Evolutionary conservation across 2,113 vertebrate species (phyloP).

Genomic region (Calyptommatus sinebrachiatus): DNA sequence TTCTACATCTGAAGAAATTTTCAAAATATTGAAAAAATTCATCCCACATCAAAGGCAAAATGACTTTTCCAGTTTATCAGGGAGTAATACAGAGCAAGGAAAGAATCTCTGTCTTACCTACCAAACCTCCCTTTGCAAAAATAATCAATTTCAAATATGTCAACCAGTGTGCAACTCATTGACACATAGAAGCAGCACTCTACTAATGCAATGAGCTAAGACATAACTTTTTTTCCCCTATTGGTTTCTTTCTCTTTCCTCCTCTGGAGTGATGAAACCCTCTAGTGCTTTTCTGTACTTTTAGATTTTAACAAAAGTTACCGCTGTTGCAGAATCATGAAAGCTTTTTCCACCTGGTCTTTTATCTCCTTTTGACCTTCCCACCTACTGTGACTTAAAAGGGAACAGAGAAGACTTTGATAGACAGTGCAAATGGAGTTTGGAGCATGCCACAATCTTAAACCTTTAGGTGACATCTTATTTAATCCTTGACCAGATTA

Average conservation of each 20-base stretch:
- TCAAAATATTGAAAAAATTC: constrained; percentile 27
- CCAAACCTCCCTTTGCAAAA: not conserved
- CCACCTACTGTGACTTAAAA: not conserved
- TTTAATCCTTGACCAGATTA: not conserved
- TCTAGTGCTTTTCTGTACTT: no score
- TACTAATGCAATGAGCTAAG: no score
- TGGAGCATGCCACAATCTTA: not conserved
- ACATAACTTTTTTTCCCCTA: no score
- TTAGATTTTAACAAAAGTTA: no score
- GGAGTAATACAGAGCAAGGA: not conserved
- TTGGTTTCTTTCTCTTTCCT: no score
- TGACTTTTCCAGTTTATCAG: not conserved
- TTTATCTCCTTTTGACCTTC: not conserved
- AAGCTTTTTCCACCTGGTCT: not conserved
- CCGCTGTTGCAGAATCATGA: no score
- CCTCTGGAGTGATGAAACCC: no score
- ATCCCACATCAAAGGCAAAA: not conserved
- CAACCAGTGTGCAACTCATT: no score
- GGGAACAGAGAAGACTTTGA: no score
- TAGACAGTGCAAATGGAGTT: no score
- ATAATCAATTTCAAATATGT: no score
- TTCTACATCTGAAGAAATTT: constrained; percentile 29
- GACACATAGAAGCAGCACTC: no score
- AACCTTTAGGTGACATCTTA: not conserved
- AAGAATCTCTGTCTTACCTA: not conserved